Base-by-base conservation (phyloP, 2,113 vertebrate genomes). In the Alethe castanea region DNA sequence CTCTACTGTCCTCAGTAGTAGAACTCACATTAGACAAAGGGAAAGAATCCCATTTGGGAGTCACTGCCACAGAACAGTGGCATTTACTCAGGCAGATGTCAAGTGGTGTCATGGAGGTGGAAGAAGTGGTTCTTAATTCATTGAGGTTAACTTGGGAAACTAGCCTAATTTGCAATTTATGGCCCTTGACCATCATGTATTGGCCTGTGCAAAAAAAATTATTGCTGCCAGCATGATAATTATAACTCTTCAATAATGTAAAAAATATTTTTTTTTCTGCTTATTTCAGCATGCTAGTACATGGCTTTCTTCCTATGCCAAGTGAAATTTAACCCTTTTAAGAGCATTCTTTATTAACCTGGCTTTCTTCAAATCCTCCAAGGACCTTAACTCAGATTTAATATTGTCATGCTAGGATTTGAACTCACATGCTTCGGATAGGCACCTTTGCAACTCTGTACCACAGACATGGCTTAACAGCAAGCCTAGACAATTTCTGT, bases 141-240 rank as follows among this genome's bases (percentile, higher is more conserved):
- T 88, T 76, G 79, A 90, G 92, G 82, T 94, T 97, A 96, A 97
- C 38, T 88, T 83, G 26, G 73, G 40, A 93, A 94, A 90, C 96
- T 94, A 93, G 81, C 25, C 48, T 86, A 88, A 96, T 86, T 92
- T 90, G 35, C 40, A 87, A 17, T 90, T 94, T 92, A 89, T 94
- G 47, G 70, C 48, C 81, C 81, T 96, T 95, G 85, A 92, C 80
- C 38, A 89, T 71, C 38, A 67, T 56, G 47, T 79, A 86, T 79
- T 82, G 59, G 52, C 56, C 74, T 89, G 29, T 38, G 22, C 19
- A 92, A 57, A 89, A 93, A 88, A 88, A 72, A 79, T 35, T 83
- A 33, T 85, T 93, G 54, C 81, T 81, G 52, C 52, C 42, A 78
- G 67, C 28, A 60, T 65, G 44, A 38, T 82, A 87, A 90, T 90